These are phyloP conservation scores for Corythornis cristatus DNA, from an alignment of 2,113 vertebrate species.

Conservation along the genomic window DNA sequence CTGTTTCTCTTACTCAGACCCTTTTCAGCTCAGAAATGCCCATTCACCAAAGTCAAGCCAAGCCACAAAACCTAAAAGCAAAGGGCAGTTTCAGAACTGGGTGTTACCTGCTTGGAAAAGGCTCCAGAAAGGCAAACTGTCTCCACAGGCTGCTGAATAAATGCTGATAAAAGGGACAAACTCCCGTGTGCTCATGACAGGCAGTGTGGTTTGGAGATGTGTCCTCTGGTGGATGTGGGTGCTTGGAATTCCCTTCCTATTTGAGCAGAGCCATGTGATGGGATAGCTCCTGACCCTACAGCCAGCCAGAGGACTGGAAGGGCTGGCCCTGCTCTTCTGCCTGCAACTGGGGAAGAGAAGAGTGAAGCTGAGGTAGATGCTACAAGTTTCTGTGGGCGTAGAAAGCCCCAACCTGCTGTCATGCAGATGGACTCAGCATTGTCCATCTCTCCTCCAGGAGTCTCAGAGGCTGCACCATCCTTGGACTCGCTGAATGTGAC, in stretches of 20 bases:
- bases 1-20: neutral
- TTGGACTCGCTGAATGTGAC: neutral
- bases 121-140: constrained; percentile 63
- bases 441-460: neutral
- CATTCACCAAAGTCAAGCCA: constrained; percentile 2
- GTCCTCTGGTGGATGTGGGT: neutral
- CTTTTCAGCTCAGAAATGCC: neutral
- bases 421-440: rapidly evolving
- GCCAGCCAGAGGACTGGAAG: neutral
- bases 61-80: neutral
- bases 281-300: neutral
- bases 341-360: neutral
- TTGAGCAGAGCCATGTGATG: neutral
- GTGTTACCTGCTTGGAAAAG: constrained; percentile 50
- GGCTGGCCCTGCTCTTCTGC: neutral
- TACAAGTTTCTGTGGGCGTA: neutral
- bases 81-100: constrained; percentile 3
- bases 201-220: constrained; percentile 1
- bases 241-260: neutral
- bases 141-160: constrained; percentile 68
- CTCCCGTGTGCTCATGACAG: constrained; percentile 40
- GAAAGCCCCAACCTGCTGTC: neutral
- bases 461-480: neutral
- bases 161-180: constrained; percentile 72
- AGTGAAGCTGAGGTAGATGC: neutral